A percentile compares a stretch with the other conserved stretches of the same genome.
These are phyloP conservation scores for Mus caroli DNA, from an alignment of 2,797 vertebrate genomes.

Conservation along the genomic window DNA sequence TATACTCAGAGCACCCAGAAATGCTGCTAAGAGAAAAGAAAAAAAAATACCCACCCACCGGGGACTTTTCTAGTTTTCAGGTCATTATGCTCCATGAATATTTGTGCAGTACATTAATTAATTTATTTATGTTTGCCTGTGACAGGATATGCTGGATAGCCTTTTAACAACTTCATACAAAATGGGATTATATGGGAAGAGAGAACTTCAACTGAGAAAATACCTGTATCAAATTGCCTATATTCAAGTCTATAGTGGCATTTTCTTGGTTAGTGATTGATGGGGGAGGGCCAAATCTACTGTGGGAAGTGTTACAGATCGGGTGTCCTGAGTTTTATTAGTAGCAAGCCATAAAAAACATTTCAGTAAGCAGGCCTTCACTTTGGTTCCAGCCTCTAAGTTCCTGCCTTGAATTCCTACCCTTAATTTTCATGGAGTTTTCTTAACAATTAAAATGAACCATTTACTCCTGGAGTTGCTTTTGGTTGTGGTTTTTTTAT, in stretches of 20 bases:
- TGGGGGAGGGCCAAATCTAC: not conserved
- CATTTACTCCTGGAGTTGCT: not conserved
- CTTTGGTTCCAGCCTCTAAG: not conserved
- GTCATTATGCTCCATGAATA: not conserved
- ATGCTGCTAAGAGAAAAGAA: slow-evolving; percentile 17
- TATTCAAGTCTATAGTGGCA: not conserved
- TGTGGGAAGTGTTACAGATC: not conserved
- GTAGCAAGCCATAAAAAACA: not conserved
- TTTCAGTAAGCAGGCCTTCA: not conserved
- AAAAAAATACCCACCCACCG: not conserved
- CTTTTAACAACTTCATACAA: not conserved
- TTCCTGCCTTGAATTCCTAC: not conserved
- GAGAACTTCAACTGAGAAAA: not conserved
- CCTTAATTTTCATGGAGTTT: not conserved
- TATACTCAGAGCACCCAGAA: slow-evolving; percentile 40
- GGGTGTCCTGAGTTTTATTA: not conserved
- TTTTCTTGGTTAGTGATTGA: not conserved
- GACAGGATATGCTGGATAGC: not conserved
- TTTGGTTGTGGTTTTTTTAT: not conserved
- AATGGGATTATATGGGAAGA: not conserved
- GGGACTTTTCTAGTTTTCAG: not conserved
- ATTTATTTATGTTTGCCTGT: not conserved
- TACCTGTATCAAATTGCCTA: not conserved
- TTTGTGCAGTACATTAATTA: not conserved
- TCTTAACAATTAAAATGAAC: too few relatives aligned